phyloP scores from a whole-genome alignment of 2,797 vertebrate genomes.

The Scarus forsteni region DNA sequence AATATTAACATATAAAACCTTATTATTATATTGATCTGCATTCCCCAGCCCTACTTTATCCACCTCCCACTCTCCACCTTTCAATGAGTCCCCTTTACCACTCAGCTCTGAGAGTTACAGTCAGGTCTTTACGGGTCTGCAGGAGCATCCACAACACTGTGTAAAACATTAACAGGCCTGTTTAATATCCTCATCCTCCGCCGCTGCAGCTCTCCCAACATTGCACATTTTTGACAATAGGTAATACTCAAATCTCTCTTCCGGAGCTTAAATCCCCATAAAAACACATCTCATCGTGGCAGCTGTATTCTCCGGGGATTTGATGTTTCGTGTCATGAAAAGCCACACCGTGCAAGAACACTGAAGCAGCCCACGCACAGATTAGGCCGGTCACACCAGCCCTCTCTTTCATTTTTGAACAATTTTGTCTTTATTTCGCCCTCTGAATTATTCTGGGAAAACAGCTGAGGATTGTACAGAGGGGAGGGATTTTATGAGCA shows the following conservation, averaged over 20 bases:
- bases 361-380: constrained; percentile 71
- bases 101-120: constrained; percentile 60
- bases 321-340: constrained; percentile 76
- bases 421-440: constrained; percentile 29
- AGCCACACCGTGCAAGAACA: constrained; percentile 62
- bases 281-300: constrained; percentile 75
- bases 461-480: constrained; percentile 62
- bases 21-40: too few species aligned
- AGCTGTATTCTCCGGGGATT: constrained; percentile 77
- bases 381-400: constrained; percentile 74
- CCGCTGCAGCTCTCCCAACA: constrained; percentile 50
- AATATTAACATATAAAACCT: too few species aligned
- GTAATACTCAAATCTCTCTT: constrained; percentile 76
- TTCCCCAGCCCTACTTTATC: constrained; percentile 8
- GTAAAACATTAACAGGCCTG: constrained; percentile 79
- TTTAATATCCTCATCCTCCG: constrained; percentile 67
- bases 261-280: constrained; percentile 77
- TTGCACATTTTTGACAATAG: constrained; percentile 74
- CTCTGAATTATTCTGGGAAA: constrained; percentile 71
- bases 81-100: constrained; percentile 43
- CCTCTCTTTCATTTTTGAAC: constrained; percentile 48
- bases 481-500: constrained; percentile 45
- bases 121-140: constrained; percentile 67
- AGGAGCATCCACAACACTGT: constrained; percentile 67
- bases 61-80: constrained; percentile 60